Evolutionary conservation across 2,113 vertebrate genomes (phyloP).

Genomic region (Phyllostomus discolor): DNA sequence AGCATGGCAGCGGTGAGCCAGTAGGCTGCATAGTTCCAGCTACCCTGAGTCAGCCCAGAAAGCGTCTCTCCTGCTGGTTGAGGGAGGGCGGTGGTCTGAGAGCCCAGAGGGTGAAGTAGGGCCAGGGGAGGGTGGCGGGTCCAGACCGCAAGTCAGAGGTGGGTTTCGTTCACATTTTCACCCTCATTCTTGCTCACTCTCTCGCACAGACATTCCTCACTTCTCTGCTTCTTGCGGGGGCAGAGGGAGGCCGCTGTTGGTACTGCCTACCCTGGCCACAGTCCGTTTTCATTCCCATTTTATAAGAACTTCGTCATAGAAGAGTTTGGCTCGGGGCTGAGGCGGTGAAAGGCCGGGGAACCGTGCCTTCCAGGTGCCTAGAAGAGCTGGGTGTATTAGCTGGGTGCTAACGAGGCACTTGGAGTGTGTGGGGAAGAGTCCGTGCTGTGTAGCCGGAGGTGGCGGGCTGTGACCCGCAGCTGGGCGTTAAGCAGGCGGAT

Average conservation of each 20-base stretch:
- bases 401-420: not conserved
- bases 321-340: not conserved
- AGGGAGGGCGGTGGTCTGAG: not conserved
- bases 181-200: not conserved
- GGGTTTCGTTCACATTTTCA: not conserved
- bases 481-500: not conserved
- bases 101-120: not conserved
- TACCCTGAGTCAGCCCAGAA: not conserved
- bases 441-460: not conserved
- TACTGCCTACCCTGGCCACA: not conserved
- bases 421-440: not conserved
- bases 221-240: not conserved
- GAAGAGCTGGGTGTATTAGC: slow-evolving; percentile 17
- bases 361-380: not conserved
- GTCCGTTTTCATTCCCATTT: not conserved
- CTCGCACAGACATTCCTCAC: not conserved
- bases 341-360: not conserved
- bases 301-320: not conserved
- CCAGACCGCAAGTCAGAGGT: not conserved
- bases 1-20: not conserved
- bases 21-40: not conserved
- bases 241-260: too few species aligned
- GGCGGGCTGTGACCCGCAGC: not conserved
- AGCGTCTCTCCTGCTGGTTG: not conserved
- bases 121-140: too few species aligned